Conservation (phyloP, 2,113 vertebrate genomes). For the Tragelaphus buxtoni region DNA sequence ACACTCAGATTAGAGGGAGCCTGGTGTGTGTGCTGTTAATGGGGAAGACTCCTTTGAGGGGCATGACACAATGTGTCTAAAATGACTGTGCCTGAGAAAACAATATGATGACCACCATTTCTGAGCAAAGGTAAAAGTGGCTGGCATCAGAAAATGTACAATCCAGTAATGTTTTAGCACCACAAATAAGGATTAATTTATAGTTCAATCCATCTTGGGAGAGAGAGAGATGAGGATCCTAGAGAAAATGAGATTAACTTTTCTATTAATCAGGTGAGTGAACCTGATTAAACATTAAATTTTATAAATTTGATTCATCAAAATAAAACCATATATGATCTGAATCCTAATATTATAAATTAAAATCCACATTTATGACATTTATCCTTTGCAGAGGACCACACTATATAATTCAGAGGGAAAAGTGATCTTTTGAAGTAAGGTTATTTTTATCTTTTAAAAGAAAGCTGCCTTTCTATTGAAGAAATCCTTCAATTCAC, state of each 20-base stretch:
- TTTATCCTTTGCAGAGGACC: neutral
- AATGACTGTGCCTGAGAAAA: neutral
- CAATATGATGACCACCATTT: neutral
- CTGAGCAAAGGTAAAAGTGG: neutral
- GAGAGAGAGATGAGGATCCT: neutral
- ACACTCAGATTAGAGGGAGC: neutral
- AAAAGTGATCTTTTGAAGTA: neutral
- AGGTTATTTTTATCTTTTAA: neutral
- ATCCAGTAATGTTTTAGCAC: neutral
- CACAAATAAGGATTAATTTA: neutral
- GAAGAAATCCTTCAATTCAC: neutral
- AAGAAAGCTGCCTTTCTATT: neutral
- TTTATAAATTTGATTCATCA: neutral
- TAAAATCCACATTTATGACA: neutral
- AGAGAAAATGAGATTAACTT: neutral
- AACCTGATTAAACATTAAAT: neutral
- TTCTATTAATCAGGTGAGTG: neutral
- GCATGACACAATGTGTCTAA: neutral
- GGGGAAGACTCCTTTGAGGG: neutral
- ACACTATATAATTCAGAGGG: neutral
- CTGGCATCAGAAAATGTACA: neutral
- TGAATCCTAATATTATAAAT: neutral
- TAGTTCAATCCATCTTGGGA: neutral
- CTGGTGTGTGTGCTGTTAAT: neutral
- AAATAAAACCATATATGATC: neutral